These are phyloP conservation scores for Amniataba percoides DNA, from an alignment of 2,797 vertebrate species.

Conservation along the genomic window DNA sequence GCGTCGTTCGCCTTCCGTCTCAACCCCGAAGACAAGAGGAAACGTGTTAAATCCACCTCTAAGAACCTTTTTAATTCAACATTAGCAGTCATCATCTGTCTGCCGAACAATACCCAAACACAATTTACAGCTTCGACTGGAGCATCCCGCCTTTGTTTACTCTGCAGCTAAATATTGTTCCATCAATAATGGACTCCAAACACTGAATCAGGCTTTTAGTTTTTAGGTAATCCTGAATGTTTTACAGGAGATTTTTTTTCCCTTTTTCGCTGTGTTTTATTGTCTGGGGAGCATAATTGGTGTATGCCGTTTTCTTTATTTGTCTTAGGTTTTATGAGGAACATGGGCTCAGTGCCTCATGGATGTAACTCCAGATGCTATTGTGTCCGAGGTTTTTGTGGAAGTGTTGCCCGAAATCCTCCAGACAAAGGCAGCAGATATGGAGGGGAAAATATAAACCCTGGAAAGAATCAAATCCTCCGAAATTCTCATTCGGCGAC, in stretches of 20 bases:
- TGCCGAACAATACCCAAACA: constrained; percentile 72
- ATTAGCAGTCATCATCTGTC: constrained; percentile 80
- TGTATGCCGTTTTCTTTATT: constrained; percentile 76
- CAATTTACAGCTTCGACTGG: constrained; percentile 65
- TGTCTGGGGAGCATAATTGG: constrained; percentile 78
- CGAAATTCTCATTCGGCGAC: constrained; percentile 51
- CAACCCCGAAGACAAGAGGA: constrained; percentile 68
- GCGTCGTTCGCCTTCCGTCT: constrained; percentile 54
- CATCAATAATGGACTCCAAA: constrained; percentile 80
- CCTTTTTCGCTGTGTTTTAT: constrained; percentile 66
- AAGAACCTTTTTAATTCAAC: constrained; percentile 78
- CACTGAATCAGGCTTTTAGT: constrained; percentile 73
- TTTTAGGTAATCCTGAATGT: constrained; percentile 81
- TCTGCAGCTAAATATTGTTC: constrained; percentile 77
- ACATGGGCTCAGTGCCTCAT: constrained; percentile 77
- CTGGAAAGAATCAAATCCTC: constrained; percentile 54
- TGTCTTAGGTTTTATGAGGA: constrained; percentile 81
- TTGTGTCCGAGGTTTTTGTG: constrained; percentile 81
- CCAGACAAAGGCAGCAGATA: constrained; percentile 77
- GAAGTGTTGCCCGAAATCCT: constrained; percentile 80
- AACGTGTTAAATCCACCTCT: constrained; percentile 82
- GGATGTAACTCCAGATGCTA: constrained; percentile 77
- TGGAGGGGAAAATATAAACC: constrained; percentile 57
- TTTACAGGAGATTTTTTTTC: constrained; percentile 70
- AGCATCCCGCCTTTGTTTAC: constrained; percentile 74